A percentile compares a stretch with the other conserved stretches of the same genome.
Evolutionary conservation across 2,888 invertebrate species (phyloP).

Genomic region (Lepeophtheirus nordmannii): DNA sequence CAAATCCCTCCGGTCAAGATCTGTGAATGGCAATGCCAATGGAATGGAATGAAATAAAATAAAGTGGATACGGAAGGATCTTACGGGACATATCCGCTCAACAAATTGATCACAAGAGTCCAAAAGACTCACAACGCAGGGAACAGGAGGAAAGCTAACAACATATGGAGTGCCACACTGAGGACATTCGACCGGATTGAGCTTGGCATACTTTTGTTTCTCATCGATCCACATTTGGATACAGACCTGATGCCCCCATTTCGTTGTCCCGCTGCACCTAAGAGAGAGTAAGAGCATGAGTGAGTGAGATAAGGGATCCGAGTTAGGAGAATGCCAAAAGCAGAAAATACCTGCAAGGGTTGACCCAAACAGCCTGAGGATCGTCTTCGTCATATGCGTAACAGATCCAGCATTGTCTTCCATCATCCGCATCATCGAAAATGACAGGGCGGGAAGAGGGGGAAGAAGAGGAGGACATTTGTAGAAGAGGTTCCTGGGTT

Average conservation of each 20-base stretch:
- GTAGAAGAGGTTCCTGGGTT: too few species aligned
- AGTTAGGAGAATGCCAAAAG: neutral
- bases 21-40: too few species aligned
- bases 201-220: slow-evolving; percentile 79
- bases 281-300: slow-evolving; percentile 27
- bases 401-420: slow-evolving; percentile 76
- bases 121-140: slow-evolving; percentile 54
- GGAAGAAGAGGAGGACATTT: neutral
- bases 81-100: slow-evolving; percentile 36
- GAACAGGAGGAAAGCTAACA: slow-evolving; percentile 61
- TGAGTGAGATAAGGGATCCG: neutral
- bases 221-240: slow-evolving; percentile 95
- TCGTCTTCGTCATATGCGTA: slow-evolving; percentile 93
- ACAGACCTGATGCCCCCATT: slow-evolving; percentile 90
- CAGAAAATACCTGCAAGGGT: slow-evolving; percentile 60
- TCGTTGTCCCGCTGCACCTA: slow-evolving; percentile 68
- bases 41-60: too few species aligned
- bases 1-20: slow-evolving; percentile 87
- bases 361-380: slow-evolving; percentile 71
- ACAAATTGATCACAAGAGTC: slow-evolving; percentile 76
- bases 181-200: slow-evolving; percentile 65
- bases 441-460: neutral
- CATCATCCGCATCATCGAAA: slow-evolving; percentile 25
- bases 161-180: slow-evolving; percentile 92
- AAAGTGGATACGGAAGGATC: neutral